phyloP scores from a whole-genome alignment of 2,888 invertebrate genomes.

The Pyrrhosoma nymphula region DNA sequence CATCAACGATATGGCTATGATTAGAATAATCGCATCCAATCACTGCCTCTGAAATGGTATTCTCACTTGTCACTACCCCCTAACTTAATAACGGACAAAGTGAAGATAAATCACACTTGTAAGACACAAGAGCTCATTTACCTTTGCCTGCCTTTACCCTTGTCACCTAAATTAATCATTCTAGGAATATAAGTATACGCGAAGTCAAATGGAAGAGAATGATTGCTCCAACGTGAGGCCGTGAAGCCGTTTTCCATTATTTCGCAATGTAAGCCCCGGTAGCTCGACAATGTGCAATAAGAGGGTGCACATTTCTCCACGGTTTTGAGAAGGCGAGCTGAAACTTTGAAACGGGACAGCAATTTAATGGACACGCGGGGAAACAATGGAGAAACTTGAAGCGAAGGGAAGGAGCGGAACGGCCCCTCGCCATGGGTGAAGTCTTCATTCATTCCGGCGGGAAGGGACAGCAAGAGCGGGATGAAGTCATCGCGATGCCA shows the following conservation, averaged over 20 bases:
- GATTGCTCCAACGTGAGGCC: background rate
- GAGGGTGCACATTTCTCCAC: background rate
- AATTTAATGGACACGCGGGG: background rate
- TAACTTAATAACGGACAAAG: too few relatives aligned
- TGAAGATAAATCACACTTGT: too few relatives aligned
- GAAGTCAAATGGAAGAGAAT: background rate
- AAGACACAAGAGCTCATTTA: too few relatives aligned
- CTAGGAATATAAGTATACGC: too few relatives aligned
- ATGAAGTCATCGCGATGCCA: slow-evolving; percentile 20
- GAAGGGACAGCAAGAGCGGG: background rate
- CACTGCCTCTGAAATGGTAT: too few relatives aligned
- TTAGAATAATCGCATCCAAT: too few relatives aligned
- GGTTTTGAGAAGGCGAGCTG: background rate
- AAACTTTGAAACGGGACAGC: background rate
- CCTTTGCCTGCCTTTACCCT: too few relatives aligned
- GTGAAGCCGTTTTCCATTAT: background rate
- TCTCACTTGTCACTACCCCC: too few relatives aligned
- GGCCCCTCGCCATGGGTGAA: background rate
- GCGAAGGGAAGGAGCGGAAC: background rate
- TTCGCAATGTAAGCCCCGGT: background rate
- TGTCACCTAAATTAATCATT: background rate
- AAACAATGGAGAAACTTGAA: slow-evolving; percentile 34
- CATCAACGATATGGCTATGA: too few relatives aligned
- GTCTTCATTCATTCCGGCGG: background rate
- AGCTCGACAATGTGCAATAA: background rate